Conservation (phyloP, 2,113 vertebrate species). For the Macroglossus sobrinus region DNA sequence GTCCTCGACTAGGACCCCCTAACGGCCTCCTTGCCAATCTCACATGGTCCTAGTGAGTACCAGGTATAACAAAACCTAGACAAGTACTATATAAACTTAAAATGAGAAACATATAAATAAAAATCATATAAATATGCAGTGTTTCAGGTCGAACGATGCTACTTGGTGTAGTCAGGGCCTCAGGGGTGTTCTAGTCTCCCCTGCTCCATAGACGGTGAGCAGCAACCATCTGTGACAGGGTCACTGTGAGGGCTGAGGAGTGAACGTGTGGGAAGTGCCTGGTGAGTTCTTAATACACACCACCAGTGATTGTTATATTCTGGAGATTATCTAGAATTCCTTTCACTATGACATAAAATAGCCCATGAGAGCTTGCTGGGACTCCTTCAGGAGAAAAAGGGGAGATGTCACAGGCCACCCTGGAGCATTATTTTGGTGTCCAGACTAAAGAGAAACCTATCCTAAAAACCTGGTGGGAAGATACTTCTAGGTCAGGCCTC, state of each 20-base stretch:
- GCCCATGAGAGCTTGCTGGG: not conserved
- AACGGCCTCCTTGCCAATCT: not conserved
- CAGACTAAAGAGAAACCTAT: not conserved
- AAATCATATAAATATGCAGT: not conserved
- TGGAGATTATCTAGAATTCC: not conserved
- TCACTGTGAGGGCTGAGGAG: not conserved
- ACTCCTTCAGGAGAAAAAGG: not conserved
- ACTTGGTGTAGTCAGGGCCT: not conserved
- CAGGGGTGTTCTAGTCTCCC: not conserved
- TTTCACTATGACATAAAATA: not conserved
- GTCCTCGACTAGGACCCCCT: not conserved
- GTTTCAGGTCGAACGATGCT: not conserved
- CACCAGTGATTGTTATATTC: not conserved
- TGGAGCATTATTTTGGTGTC: not conserved
- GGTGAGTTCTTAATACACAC: not conserved
- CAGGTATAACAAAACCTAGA: not conserved
- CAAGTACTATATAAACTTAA: not conserved
- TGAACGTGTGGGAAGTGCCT: too few relatives aligned
- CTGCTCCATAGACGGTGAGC: not conserved
- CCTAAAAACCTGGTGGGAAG: not conserved
- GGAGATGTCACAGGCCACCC: not conserved
- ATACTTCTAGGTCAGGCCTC: not conserved
- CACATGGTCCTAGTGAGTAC: not conserved
- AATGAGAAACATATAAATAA: not conserved
- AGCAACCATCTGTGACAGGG: accelerated